Evolutionary conservation across 1,140 invertebrate genomes (phyloP).

Genomic region (Orchestia grillus): DNA sequence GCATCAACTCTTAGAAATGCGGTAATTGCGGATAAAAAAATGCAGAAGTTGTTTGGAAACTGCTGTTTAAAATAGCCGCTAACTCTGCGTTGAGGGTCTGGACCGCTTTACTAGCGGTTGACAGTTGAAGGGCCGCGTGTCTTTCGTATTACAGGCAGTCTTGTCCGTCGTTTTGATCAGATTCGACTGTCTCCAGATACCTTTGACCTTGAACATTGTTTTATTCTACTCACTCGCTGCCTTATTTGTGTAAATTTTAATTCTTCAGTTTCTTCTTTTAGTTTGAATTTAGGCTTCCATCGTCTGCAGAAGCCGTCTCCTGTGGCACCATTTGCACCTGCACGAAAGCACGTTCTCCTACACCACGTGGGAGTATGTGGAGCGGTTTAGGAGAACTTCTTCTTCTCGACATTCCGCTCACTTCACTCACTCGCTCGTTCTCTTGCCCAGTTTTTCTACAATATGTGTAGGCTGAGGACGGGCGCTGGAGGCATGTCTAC

Average conservation of each 20-base stretch:
- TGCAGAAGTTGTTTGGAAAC: no score
- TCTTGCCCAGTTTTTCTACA: background rate
- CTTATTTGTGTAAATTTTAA: background rate
- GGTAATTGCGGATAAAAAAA: no score
- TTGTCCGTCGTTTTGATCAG: no score
- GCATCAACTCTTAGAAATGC: background rate
- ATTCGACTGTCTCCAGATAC: background rate
- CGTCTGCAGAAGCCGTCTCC: background rate
- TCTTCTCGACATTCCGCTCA: background rate
- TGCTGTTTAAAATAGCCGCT: no score
- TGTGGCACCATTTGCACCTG: background rate
- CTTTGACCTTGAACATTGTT: background rate
- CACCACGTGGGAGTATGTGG: background rate
- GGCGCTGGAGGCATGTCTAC: background rate
- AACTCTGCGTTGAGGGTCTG: no score
- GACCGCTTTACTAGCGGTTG: no score
- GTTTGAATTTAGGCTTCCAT: background rate
- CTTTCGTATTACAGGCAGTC: no score
- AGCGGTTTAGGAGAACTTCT: background rate
- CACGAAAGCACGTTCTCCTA: background rate
- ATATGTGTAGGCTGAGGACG: background rate
- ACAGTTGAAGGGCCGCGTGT: no score
- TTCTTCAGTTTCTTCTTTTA: background rate
- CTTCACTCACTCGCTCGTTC: background rate
- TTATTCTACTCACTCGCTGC: background rate